Evolutionary conservation across 2,113 vertebrate genomes (phyloP), one percentile per base, ranked within the genome.

Genomic region (Antigone vipio): DNA sequence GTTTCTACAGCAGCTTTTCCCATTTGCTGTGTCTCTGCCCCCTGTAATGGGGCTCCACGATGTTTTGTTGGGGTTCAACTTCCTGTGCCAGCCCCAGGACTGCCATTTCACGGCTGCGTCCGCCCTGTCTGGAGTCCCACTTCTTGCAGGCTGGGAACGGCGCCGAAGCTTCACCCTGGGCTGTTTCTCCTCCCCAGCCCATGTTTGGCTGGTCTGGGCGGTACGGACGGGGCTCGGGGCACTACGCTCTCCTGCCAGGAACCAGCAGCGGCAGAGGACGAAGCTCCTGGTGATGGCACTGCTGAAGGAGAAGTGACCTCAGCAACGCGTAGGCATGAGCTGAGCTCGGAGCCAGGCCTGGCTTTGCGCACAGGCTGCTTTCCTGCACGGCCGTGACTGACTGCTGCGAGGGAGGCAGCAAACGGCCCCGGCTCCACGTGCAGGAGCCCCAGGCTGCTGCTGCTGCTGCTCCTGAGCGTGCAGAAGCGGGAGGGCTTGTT

Each of bases 111-210:
- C 30, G 4, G 77, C 3, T 18, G 44, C 11, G 9, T 7, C 56
- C 9, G 2, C 0, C 5, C 60, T 47, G 4, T 8, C 64, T 18
- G 0, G 0, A 16, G n/a, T 49, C 47, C 17, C 5, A 1, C 11
- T 7, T 17, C 44, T 1, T 10, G n/a, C 58, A 7, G 0, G 2
- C 38, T 47, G 84, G 38, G 19, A 42, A 32, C 0, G 56, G 84
- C 40, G 76, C 67, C 20, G 49, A 15, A 44, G 38, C 49, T 22
- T 84, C 68, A 9, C 20, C 40, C 0, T 0, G 21, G 44, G 69
- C 68, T 35, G 4, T 13, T 60, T 20, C 40, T 56, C 30, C 6
- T 42, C 29, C 78, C 53, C 80, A 5, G n/a, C 7, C 44, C 35
- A 45, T 5, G 2, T 8, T 21, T 5, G 3, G 55, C 45, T 53